Evolutionary conservation across 1,140 invertebrate genomes (phyloP).

Genomic region (Hydropsyche tenuis): DNA sequence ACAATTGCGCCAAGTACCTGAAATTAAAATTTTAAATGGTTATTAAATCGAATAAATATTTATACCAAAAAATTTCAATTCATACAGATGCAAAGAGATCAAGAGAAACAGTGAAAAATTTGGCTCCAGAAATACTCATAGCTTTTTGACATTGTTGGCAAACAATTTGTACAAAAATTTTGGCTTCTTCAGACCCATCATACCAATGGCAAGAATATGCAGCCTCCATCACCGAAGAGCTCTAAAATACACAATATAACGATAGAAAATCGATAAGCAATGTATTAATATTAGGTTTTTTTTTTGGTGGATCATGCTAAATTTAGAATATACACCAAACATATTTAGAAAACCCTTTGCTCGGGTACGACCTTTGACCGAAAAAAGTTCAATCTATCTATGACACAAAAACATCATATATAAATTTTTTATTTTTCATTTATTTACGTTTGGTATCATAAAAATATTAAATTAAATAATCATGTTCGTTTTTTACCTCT

Average conservation of each 20-base stretch:
- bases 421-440: too few species aligned
- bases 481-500: constrained; percentile 66
- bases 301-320: not conserved
- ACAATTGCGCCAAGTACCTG: constrained; percentile 86
- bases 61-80: constrained; percentile 34
- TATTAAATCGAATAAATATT: constrained; percentile 33
- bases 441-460: not conserved
- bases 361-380: not conserved
- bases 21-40: constrained; percentile 52
- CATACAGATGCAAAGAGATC: constrained; percentile 86
- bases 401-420: too few species aligned
- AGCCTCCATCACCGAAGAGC: constrained; percentile 87
- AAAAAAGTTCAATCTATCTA: not conserved
- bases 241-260: constrained; percentile 61
- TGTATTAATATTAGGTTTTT: not conserved
- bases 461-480: constrained; percentile 12
- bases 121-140: constrained; percentile 84
- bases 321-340: not conserved
- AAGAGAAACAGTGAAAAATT: constrained; percentile 85
- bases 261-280: not conserved
- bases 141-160: constrained; percentile 88
- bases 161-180: constrained; percentile 88
- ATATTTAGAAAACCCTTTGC: constrained; percentile 3
- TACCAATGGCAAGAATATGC: constrained; percentile 89
- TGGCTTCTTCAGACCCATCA: constrained; percentile 85